These are phyloP conservation scores for Scalopus aquaticus DNA, from an alignment of 2,113 vertebrate species.

Conservation along the genomic window DNA sequence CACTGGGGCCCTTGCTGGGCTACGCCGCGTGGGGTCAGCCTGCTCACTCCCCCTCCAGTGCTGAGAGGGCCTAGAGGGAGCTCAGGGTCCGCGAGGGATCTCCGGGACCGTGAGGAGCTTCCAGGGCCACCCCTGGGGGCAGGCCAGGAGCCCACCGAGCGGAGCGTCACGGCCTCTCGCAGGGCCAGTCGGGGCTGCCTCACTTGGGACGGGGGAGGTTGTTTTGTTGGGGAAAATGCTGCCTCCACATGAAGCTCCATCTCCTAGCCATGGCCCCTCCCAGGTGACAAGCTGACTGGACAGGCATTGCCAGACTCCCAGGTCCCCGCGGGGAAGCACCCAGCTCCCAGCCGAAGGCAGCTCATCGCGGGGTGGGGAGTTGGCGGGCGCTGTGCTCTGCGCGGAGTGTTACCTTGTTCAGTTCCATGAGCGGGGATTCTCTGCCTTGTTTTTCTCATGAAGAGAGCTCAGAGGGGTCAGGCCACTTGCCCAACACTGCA, in stretches of 20 bases:
- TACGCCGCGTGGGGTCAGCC: background rate
- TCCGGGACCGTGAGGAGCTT: too few relatives aligned
- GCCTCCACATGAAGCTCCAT: background rate
- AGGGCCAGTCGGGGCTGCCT: background rate
- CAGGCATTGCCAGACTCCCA: background rate
- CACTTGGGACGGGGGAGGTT: background rate
- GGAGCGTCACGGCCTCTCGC: too few relatives aligned
- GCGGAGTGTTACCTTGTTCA: accelerated
- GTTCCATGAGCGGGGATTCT: accelerated
- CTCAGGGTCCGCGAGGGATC: too few relatives aligned
- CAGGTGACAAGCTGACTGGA: background rate
- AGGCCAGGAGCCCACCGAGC: too few relatives aligned
- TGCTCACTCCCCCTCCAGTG: background rate
- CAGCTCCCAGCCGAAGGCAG: too few relatives aligned
- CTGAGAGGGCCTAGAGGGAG: background rate
- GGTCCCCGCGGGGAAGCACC: background rate
- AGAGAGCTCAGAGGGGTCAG: background rate
- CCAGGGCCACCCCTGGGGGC: background rate
- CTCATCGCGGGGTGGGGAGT: too few relatives aligned
- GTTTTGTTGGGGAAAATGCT: background rate
- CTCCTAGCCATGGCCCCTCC: accelerated
- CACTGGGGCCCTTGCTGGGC: background rate
- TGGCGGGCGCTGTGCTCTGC: background rate
- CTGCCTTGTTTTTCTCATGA: background rate
- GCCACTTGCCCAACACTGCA: background rate